These are phyloP conservation scores for Yponomeuta malinellus DNA, from an alignment of 2,888 invertebrate species.

Conservation along the genomic window DNA sequence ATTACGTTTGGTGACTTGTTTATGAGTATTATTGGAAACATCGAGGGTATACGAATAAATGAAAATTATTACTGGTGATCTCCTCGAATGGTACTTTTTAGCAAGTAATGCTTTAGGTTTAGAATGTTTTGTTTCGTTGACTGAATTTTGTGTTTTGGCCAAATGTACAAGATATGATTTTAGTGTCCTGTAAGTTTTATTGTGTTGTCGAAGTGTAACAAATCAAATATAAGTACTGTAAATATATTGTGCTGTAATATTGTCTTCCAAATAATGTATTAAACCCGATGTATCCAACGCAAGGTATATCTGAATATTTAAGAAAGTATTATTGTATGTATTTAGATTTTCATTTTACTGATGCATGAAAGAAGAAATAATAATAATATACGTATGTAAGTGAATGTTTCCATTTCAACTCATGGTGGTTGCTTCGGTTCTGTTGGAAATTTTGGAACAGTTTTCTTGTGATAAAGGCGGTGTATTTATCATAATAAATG, in stretches of 20 bases:
- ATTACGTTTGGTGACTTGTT: conserved; percentile 18
- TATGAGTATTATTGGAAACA: conserved; percentile 32
- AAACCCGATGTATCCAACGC: background rate
- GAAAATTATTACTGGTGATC: conserved; percentile 36
- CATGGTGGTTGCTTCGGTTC: background rate
- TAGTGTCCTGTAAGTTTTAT: background rate
- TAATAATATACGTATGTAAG: background rate
- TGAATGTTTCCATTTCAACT: background rate
- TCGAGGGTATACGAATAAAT: conserved; percentile 17
- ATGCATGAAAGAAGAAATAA: background rate
- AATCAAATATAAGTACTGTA: conserved; percentile 7
- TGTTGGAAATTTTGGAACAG: background rate
- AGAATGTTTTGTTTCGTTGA: conserved; percentile 10
- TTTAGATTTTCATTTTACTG: background rate
- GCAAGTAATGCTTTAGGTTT: conserved; percentile 10
- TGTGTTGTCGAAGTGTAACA: background rate
- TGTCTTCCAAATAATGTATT: conserved; percentile 5
- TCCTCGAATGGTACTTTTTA: conserved; percentile 44
- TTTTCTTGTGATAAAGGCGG: conserved; percentile 3
- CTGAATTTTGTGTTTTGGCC: conserved; percentile 16
- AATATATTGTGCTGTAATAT: conserved; percentile 16
- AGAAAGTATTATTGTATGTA: conserved; percentile 15
- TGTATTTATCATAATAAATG: background rate
- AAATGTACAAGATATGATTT: conserved; percentile 11
- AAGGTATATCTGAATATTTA: conserved; percentile 2